These are phyloP conservation scores for Cuculus canorus DNA, from an alignment of 2,797 vertebrate species.

Conservation along the genomic window DNA sequence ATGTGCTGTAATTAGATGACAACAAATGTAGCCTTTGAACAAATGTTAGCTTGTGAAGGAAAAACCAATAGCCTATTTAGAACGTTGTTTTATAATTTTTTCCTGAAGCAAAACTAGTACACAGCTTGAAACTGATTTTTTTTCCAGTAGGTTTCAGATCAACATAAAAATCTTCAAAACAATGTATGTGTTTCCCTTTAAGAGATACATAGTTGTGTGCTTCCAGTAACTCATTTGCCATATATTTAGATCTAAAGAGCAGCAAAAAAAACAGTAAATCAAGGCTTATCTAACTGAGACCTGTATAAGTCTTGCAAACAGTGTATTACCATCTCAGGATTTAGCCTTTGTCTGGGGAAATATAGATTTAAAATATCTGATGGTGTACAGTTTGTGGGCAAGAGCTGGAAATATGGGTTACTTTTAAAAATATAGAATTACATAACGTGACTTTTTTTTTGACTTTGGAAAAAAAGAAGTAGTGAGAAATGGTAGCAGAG, in stretches of 20 bases:
- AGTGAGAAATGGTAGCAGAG: not conserved
- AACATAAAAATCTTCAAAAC: not conserved
- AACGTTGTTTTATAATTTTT: not conserved
- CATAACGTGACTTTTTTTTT: rapidly evolving
- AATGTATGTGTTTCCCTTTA: not conserved
- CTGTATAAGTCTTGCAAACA: not conserved
- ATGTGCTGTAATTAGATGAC: conserved; percentile 35
- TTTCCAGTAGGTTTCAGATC: not conserved
- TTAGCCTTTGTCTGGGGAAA: not conserved
- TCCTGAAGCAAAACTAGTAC: not conserved
- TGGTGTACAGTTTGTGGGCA: not conserved
- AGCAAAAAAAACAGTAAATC: not conserved
- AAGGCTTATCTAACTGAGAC: not conserved
- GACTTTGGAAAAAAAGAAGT: not conserved
- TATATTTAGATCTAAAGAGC: not conserved
- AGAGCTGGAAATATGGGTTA: not conserved
- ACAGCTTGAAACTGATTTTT: not conserved
- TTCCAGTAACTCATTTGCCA: not conserved
- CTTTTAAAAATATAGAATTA: not conserved
- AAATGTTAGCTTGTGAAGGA: not conserved
- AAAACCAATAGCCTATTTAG: not conserved
- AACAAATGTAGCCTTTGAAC: conserved; percentile 2
- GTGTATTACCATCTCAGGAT: not conserved
- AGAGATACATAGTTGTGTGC: not conserved
- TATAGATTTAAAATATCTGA: not conserved